Conservation (phyloP, 1,140 invertebrate species). For the Thrips palmi region DNA sequence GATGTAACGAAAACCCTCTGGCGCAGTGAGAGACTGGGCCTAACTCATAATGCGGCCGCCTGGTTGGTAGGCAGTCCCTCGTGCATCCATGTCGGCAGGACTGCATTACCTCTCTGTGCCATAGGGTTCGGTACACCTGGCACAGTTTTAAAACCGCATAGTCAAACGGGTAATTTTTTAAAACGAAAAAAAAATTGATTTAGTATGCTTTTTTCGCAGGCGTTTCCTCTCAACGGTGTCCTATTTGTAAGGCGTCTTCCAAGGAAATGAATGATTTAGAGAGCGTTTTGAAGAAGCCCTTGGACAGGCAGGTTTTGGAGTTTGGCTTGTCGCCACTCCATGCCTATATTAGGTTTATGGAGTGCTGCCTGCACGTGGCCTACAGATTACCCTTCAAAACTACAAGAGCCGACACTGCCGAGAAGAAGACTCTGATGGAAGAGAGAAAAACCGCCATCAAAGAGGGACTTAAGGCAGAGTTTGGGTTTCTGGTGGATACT, state of each 20-base stretch:
- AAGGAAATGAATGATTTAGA: constrained; percentile 5
- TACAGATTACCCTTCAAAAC: constrained; percentile 10
- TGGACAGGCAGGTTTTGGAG: not conserved
- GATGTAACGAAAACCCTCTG: no score
- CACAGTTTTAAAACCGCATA: no score
- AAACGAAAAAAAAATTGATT: no score
- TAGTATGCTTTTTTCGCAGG: no score
- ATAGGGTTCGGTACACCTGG: no score
- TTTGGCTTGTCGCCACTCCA: constrained; percentile 12
- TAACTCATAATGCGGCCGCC: no score
- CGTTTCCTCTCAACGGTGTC: not conserved
- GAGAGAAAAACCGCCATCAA: constrained; percentile 15
- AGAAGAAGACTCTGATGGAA: constrained; percentile 10
- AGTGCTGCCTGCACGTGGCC: constrained; percentile 12
- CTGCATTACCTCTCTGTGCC: no score
- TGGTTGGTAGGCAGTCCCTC: no score
- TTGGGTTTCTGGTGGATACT: constrained; percentile 18
- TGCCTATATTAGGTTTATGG: constrained; percentile 13
- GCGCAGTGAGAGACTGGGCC: no score
- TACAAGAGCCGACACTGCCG: constrained; percentile 15
- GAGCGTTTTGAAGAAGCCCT: not conserved
- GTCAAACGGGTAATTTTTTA: no score
- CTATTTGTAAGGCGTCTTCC: constrained; percentile 2
- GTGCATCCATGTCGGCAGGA: no score
- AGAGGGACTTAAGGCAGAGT: constrained; percentile 12